A percentile compares a stretch with the other conserved stretches of the same genome.
These are phyloP conservation scores for Phrynocephalus guinanensis DNA, from an alignment of 2,797 vertebrate genomes.

Conservation along the genomic window DNA sequence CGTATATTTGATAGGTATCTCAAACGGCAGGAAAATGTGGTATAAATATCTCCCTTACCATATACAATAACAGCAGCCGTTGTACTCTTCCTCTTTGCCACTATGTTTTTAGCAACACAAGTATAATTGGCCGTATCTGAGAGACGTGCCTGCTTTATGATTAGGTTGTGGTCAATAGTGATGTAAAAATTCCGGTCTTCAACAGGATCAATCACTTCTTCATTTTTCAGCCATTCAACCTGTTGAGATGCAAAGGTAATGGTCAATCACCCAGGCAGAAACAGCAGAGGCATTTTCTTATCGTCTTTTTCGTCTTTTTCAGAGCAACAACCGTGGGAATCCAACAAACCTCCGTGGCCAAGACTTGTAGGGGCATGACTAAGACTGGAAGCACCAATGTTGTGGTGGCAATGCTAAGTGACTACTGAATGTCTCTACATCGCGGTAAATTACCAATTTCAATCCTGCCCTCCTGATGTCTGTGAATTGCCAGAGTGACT, in stretches of 20 bases:
- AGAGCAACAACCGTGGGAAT: not conserved
- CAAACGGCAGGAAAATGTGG: accelerated
- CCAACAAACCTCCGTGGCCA: not conserved
- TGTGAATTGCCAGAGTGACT: not conserved
- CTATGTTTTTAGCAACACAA: conserved; percentile 97
- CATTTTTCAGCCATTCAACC: conserved; percentile 99
- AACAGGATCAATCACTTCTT: conserved; percentile 94
- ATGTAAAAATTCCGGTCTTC: conserved; percentile 98
- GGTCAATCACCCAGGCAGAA: conserved; percentile 20
- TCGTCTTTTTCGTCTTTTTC: not conserved
- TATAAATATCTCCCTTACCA: conserved; percentile 78
- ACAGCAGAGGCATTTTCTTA: not conserved
- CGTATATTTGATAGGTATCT: not conserved
- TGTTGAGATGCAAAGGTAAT: conserved; percentile 66
- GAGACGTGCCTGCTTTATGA: conserved; percentile 98
- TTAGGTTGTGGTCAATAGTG: conserved; percentile 98
- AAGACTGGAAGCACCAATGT: not conserved
- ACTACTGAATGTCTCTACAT: not conserved
- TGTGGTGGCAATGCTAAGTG: not conserved
- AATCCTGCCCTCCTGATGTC: too few species aligned
- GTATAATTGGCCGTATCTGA: conserved; percentile 98
- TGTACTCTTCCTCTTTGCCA: conserved; percentile 95
- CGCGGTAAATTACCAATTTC: too few species aligned
- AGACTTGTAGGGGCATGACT: not conserved
- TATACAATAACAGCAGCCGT: conserved; percentile 97